Evolutionary conservation across 2,888 invertebrate species (phyloP).

Genomic region (Caenorhabditis plicata): DNA sequence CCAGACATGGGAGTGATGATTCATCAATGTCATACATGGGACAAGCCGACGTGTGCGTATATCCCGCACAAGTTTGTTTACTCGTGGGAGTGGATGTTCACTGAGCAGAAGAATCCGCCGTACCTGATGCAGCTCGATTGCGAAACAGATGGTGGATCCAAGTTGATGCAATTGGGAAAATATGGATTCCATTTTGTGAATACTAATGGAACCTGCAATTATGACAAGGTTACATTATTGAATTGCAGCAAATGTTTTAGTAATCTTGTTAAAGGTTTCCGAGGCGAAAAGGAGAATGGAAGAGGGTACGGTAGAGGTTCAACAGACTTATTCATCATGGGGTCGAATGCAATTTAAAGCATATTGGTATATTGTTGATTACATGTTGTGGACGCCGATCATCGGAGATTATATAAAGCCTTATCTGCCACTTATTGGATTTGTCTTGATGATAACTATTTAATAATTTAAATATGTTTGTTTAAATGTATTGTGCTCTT

Average conservation of each 20-base stretch:
- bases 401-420: conserved; percentile 62
- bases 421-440: conserved; percentile 62
- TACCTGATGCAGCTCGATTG: conserved; percentile 64
- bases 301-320: conserved; percentile 56
- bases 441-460: conserved; percentile 63
- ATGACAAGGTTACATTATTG: conserved; percentile 27
- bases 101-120: conserved; percentile 60
- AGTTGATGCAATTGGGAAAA: conserved; percentile 60
- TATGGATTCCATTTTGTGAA: conserved; percentile 64
- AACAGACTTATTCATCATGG: conserved; percentile 45
- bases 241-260: not conserved
- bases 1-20: conserved; percentile 66
- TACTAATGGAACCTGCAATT: conserved; percentile 57
- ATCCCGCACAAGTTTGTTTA: conserved; percentile 65
- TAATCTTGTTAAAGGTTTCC: conserved; percentile 36
- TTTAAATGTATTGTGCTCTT: not conserved
- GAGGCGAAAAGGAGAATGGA: conserved; percentile 56
- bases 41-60: conserved; percentile 53
- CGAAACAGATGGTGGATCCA: conserved; percentile 63
- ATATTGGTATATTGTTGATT: conserved; percentile 64
- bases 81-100: conserved; percentile 66
- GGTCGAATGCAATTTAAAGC: conserved; percentile 54
- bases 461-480: conserved; percentile 18
- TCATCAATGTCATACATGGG: conserved; percentile 65
- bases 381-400: conserved; percentile 55